Conservation (phyloP, 2,797 vertebrate species). For the Falco columbarius region DNA sequence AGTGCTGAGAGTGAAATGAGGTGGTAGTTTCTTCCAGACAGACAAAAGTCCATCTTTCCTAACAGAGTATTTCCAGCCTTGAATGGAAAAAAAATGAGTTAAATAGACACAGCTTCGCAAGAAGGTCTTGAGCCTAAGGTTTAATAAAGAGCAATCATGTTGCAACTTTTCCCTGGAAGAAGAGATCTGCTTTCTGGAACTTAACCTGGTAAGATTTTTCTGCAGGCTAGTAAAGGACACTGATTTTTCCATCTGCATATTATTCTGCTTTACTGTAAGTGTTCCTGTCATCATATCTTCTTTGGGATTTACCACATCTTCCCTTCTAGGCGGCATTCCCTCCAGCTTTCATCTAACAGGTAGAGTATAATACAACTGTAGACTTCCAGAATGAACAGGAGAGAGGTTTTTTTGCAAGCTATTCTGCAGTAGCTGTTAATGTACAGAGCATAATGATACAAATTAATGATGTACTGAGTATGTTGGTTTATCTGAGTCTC, state of each 20-base stretch:
- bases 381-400: neutral
- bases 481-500: constrained; percentile 7
- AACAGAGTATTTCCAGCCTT: neutral
- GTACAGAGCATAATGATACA: neutral
- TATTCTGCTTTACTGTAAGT: neutral
- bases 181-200: neutral
- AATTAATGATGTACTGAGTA: neutral
- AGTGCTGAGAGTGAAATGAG: neutral
- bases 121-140: neutral
- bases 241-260: neutral
- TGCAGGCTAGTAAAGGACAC: neutral
- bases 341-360: neutral
- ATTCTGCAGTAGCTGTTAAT: neutral
- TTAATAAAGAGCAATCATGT: neutral
- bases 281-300: neutral
- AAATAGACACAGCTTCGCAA: neutral
- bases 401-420: neutral
- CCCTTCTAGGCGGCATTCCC: neutral
- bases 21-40: neutral
- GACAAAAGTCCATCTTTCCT: neutral
- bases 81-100: neutral
- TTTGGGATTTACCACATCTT: neutral
- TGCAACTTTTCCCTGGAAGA: neutral
- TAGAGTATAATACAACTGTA: neutral
- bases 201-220: neutral